These are phyloP conservation scores for Glandiceps talaboti DNA, from an alignment of 53 echinoderm and acorn worm genomes.

Conservation along the genomic window DNA sequence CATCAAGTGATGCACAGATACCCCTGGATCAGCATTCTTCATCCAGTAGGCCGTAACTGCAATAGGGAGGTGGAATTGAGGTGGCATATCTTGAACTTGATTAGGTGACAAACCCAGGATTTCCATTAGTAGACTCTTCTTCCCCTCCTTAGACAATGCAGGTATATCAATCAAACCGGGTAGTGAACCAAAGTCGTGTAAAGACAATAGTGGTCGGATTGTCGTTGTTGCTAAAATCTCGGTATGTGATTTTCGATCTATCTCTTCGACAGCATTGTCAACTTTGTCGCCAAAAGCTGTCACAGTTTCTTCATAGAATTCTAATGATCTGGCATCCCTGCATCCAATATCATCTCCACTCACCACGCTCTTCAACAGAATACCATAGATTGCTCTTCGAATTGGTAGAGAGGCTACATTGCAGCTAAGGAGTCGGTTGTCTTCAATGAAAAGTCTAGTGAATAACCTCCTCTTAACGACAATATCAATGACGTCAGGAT, in stretches of 20 bases:
- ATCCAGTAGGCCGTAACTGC: constrained; percentile 34
- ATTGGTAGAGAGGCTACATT: constrained; percentile 8
- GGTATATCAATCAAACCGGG: constrained; percentile 27
- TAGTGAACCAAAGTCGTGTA: constrained; percentile 16
- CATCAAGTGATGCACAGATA: constrained; percentile 17
- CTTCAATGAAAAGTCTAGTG: neutral
- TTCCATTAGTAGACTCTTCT: constrained; percentile 10
- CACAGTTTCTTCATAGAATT: constrained; percentile 19
- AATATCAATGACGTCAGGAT: neutral
- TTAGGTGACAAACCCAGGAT: neutral
- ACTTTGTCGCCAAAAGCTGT: neutral
- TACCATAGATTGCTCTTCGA: constrained; percentile 26
- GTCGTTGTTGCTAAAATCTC: constrained; percentile 15
- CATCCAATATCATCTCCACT: too few relatives aligned
- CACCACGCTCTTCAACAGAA: constrained; percentile 17
- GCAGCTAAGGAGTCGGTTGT: neutral
- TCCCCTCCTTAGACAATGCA: constrained; percentile 17
- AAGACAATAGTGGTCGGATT: too few relatives aligned
- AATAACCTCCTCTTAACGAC: neutral
- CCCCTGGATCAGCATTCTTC: constrained; percentile 17
- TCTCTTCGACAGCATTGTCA: too few relatives aligned
- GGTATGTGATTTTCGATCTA: neutral
- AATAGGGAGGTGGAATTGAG: constrained; percentile 28
- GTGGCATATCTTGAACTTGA: constrained; percentile 17
- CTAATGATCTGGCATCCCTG: neutral